Evolutionary conservation across 1,140 invertebrate genomes (phyloP).

Genomic region (Bombyx mori): DNA sequence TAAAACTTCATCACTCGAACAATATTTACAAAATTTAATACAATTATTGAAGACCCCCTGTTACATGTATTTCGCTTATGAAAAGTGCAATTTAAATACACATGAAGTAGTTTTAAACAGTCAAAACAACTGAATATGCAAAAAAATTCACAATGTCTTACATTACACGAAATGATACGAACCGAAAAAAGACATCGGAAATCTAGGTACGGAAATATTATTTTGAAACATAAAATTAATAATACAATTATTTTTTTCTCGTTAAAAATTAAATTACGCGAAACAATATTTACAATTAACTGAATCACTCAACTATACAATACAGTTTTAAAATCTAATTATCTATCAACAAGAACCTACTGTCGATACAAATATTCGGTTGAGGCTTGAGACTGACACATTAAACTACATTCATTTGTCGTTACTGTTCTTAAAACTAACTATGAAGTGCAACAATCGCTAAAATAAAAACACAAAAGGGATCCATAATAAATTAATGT

Average conservation of each 20-base stretch:
- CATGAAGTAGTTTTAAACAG: too few relatives aligned
- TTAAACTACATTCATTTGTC: slow-evolving; percentile 59
- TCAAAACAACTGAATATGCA: background rate
- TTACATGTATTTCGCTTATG: slow-evolving; percentile 42
- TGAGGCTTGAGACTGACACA: slow-evolving; percentile 64
- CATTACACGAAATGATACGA: slow-evolving; percentile 53
- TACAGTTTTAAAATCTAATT: slow-evolving; percentile 52
- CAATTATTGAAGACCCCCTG: slow-evolving; percentile 48
- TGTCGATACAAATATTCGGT: slow-evolving; percentile 45
- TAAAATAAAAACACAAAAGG: slow-evolving; percentile 58
- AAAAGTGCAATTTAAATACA: slow-evolving; percentile 9
- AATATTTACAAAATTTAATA: slow-evolving; percentile 38
- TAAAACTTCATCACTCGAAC: slow-evolving; percentile 31
- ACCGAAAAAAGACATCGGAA: slow-evolving; percentile 34
- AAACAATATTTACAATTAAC: slow-evolving; percentile 68
- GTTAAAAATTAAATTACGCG: slow-evolving; percentile 50
- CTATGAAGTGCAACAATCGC: slow-evolving; percentile 66
- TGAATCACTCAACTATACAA: slow-evolving; percentile 45
- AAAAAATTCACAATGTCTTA: slow-evolving; percentile 2
- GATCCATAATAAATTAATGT: slow-evolving; percentile 67
- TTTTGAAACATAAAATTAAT: slow-evolving; percentile 50
- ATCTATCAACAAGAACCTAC: slow-evolving; percentile 62
- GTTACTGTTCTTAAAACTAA: slow-evolving; percentile 49
- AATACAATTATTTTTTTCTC: slow-evolving; percentile 57
- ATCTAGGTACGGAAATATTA: slow-evolving; percentile 58